These are phyloP conservation scores for Cephus spinipes DNA, from an alignment of 2,888 invertebrate species.

Conservation along the genomic window DNA sequence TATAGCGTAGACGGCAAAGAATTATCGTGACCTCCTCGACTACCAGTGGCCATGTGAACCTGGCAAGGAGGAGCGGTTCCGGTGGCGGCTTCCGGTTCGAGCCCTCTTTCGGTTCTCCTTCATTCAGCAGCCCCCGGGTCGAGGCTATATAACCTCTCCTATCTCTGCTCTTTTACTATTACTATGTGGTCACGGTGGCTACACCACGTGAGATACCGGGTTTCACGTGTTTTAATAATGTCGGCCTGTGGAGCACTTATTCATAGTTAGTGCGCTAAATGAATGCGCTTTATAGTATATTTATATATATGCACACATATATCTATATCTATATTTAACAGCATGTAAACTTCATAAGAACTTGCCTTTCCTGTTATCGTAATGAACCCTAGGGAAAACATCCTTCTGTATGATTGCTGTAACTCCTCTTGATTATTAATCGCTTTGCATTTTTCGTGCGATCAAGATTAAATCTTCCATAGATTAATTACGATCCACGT, in stretches of 20 bases:
- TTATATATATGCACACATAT: neutral
- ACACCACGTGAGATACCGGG: conserved; percentile 60
- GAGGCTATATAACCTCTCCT: conserved; percentile 35
- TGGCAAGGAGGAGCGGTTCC: conserved; percentile 53
- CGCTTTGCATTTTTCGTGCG: neutral
- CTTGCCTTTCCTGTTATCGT: neutral
- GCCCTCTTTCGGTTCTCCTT: conserved; percentile 28
- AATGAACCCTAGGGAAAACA: neutral
- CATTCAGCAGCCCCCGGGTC: conserved; percentile 40
- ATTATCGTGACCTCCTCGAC: conserved; percentile 56
- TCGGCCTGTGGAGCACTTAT: neutral
- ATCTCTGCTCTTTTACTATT: conserved; percentile 46
- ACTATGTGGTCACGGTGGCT: conserved; percentile 62
- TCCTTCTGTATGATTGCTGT: neutral
- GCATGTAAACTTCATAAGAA: neutral
- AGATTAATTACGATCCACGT: no score
- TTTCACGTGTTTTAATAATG: conserved; percentile 44
- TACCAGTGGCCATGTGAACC: conserved; percentile 56
- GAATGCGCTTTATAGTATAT: neutral
- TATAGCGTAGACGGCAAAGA: conserved; percentile 45
- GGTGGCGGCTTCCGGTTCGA: conserved; percentile 59
- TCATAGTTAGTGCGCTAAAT: neutral
- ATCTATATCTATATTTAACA: neutral
- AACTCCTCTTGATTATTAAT: neutral
- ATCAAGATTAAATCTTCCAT: neutral